A percentile compares a stretch with the other conserved stretches of the same genome.
Evolutionary conservation across 2,113 vertebrate species (phyloP).

Genomic region (Elachura formosa): DNA sequence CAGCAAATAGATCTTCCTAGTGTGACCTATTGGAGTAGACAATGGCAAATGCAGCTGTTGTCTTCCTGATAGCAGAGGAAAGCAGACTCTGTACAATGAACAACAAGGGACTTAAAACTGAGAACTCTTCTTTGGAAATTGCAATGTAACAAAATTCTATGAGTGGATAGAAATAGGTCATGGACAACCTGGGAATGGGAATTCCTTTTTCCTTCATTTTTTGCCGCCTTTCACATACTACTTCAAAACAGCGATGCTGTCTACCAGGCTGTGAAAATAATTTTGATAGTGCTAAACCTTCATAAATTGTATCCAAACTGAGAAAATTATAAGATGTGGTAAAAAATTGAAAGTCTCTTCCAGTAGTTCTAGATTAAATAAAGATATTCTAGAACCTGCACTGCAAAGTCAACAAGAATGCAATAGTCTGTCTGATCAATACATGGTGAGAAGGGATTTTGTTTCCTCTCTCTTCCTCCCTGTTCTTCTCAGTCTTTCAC

Average conservation of each 20-base stretch:
- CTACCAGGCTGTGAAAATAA: neutral
- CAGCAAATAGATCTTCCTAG: conserved; percentile 9
- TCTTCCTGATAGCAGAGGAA: neutral
- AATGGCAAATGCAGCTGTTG: neutral
- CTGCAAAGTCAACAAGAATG: neutral
- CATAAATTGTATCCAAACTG: neutral
- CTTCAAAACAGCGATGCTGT: neutral
- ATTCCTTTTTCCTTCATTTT: neutral
- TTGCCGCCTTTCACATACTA: neutral
- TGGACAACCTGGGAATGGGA: neutral
- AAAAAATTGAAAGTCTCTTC: neutral
- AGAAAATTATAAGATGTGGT: neutral
- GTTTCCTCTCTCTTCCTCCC: neutral
- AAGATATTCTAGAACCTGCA: neutral
- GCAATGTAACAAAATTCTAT: neutral
- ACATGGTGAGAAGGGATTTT: neutral
- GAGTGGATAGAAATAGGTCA: neutral
- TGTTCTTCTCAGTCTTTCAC: neutral
- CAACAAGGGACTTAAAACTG: neutral
- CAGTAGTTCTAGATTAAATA: neutral
- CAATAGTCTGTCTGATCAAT: neutral
- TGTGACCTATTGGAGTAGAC: neutral
- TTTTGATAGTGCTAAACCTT: neutral
- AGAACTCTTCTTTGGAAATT: neutral
- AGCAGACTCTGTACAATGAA: neutral